Evolutionary conservation across 2,888 invertebrate genomes (phyloP), one percentile per base, ranked within the genome.

Genomic region (Clistopyga incitator): DNA sequence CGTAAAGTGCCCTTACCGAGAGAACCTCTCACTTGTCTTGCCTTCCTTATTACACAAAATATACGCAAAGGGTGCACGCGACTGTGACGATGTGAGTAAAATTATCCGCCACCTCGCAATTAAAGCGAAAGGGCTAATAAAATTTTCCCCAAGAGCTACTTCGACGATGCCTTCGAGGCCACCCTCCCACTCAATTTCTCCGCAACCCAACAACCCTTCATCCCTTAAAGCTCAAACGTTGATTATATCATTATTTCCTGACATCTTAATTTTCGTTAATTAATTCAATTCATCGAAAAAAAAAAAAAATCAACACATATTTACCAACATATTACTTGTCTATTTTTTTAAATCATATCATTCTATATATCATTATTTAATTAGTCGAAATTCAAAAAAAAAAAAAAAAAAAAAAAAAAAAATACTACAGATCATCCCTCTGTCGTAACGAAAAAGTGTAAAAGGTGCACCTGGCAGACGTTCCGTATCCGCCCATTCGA

Each of bases 21-120:
- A 10, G 34, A 20, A 72, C 42, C 50, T 13, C 59, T 25, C 20
- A 25, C 38, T 38, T 38, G 50, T 8, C 74, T 64, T 64, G 25
- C 50, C 13, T 42, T 13, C 67, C 50, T 78, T 42, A 25, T 38
- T 38, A 45, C 64, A 52, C 11, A 38, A 38, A 10, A 38, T 6
- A 18, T 18, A 38, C 8, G 61, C 18, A 38, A 64, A 20, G 20
- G 38, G 6, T 18, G 18, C 18, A 11, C 34, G 20, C 11, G 20
- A 20, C 42, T n/a, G 68, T 61, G 68, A 70, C 72, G 38, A 67
- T 20, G 65, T 71, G 65, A 79, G 38, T 79, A 70, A 82, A 82
- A 79, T 72, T 79, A 50, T 64, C 45, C 70, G 25, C 71, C 45
- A 75, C 15, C 29, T 18, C 29, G 65, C 59, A 79, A 82, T 79